These are phyloP conservation scores for Lithophane ornitopus DNA, from an alignment of 2,888 invertebrate genomes.

Conservation along the genomic window DNA sequence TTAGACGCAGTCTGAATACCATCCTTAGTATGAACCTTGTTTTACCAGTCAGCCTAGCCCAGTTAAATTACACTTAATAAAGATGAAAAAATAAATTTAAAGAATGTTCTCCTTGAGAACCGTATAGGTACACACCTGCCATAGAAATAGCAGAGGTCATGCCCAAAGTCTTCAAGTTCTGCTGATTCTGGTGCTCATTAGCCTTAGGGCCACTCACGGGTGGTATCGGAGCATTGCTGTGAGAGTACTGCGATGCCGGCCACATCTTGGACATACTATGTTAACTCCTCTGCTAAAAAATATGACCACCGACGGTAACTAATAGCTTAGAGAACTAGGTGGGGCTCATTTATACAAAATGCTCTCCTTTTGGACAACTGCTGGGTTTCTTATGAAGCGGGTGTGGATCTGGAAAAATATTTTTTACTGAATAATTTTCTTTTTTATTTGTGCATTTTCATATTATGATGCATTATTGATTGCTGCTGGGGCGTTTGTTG, in stretches of 20 bases:
- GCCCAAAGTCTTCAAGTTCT: constrained; percentile 93
- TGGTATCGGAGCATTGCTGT: constrained; percentile 78
- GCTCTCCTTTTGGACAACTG: constrained; percentile 75
- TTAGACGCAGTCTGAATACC: not conserved
- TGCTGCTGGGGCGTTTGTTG: not conserved
- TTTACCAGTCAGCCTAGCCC: not conserved
- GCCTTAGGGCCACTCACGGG: constrained; percentile 72
- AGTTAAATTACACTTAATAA: not conserved
- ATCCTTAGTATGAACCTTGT: not conserved
- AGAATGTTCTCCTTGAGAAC: not conserved
- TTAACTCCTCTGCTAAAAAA: constrained; percentile 38
- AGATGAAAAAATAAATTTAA: not conserved
- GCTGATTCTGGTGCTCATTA: constrained; percentile 89
- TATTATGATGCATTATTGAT: not conserved
- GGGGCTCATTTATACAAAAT: constrained; percentile 72
- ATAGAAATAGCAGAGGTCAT: constrained; percentile 98
- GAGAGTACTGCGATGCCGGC: constrained; percentile 89
- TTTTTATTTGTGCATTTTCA: not conserved
- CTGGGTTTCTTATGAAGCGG: constrained; percentile 64
- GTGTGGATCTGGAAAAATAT: constrained; percentile 72
- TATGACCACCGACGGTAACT: constrained; percentile 53
- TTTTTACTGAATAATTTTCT: not conserved
- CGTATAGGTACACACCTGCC: constrained; percentile 91
- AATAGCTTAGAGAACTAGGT: constrained; percentile 68
- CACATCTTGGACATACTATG: constrained; percentile 85